phyloP scores from a whole-genome alignment of 2,888 invertebrate species.

The Eugnorisma glareosa region DNA sequence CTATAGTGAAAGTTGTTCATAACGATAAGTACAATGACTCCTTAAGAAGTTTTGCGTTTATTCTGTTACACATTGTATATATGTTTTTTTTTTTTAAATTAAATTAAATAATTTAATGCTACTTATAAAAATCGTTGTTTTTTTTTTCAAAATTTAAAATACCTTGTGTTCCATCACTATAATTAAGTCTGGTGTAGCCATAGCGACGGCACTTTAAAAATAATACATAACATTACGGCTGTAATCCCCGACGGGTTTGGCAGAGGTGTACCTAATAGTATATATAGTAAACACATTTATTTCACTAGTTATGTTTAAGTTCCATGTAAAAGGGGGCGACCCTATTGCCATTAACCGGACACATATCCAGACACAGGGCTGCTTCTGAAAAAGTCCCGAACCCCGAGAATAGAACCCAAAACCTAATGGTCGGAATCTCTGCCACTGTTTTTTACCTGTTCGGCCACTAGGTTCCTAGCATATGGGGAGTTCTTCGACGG shows the following conservation, averaged over 20 bases:
- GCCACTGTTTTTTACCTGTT: constrained; percentile 76
- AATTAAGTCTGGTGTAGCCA: neutral
- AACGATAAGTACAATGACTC: too few species aligned
- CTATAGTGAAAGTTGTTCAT: too few species aligned
- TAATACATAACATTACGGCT: too few species aligned
- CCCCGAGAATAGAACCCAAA: neutral
- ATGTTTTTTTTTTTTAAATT: too few species aligned
- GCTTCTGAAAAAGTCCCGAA: neutral
- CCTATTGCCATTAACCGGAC: neutral
- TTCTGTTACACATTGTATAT: too few species aligned
- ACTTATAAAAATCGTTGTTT: too few species aligned
- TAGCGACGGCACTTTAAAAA: too few species aligned
- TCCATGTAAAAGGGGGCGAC: neutral
- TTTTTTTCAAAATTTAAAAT: too few species aligned
- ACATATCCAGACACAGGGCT: neutral
- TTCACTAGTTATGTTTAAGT: too few species aligned
- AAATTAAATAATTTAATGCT: too few species aligned
- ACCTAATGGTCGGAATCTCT: neutral
- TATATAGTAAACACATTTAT: too few species aligned
- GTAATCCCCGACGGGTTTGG: neutral
- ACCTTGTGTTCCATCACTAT: neutral
- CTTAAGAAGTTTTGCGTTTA: too few species aligned
- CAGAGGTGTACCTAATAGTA: neutral
- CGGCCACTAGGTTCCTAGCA: constrained; percentile 84
- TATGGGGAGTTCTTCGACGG: constrained; percentile 84